phyloP scores from a whole-genome alignment of 2,888 invertebrate species.

The Synanthedon formicaeformis region DNA sequence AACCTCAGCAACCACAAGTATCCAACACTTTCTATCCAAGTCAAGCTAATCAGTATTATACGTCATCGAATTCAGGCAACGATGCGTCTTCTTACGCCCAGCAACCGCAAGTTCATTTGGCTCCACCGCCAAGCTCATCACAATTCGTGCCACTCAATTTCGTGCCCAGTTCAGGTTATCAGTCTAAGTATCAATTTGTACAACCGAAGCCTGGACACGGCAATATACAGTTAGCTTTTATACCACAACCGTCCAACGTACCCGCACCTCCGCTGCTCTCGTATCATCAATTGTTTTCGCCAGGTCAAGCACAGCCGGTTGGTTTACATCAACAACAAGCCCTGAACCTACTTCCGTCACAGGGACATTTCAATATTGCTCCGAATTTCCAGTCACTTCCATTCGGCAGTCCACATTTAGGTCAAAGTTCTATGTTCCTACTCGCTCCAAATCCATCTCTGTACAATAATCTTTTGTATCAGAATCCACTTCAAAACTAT shows the following conservation, averaged over 20 bases:
- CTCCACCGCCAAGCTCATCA: constrained; percentile 33
- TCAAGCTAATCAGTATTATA: constrained; percentile 46
- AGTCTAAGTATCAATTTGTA: constrained; percentile 53
- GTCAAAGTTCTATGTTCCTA: constrained; percentile 50
- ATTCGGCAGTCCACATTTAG: constrained; percentile 33
- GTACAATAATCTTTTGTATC: constrained; percentile 41
- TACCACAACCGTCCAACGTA: constrained; percentile 38
- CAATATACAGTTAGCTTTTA: constrained; percentile 43
- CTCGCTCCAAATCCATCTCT: constrained; percentile 40
- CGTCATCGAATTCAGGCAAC: constrained; percentile 24
- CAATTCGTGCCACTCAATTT: constrained; percentile 54
- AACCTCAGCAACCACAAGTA: constrained; percentile 27
- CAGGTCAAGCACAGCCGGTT: constrained; percentile 23
- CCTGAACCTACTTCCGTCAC: constrained; percentile 19
- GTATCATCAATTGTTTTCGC: constrained; percentile 31
- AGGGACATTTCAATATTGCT: constrained; percentile 36
- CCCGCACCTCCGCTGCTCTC: constrained; percentile 28
- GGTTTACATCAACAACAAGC: constrained; percentile 26
- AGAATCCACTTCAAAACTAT: constrained; percentile 41
- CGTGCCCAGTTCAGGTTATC: constrained; percentile 51
- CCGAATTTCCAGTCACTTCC: constrained; percentile 33
- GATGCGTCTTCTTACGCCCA: constrained; percentile 22
- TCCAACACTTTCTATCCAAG: constrained; percentile 54
- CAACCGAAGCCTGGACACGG: constrained; percentile 41
- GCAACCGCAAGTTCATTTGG: constrained; percentile 32